These are phyloP conservation scores for Apomyelois bistriatella DNA, from an alignment of 2,888 invertebrate genomes.

Conservation along the genomic window DNA sequence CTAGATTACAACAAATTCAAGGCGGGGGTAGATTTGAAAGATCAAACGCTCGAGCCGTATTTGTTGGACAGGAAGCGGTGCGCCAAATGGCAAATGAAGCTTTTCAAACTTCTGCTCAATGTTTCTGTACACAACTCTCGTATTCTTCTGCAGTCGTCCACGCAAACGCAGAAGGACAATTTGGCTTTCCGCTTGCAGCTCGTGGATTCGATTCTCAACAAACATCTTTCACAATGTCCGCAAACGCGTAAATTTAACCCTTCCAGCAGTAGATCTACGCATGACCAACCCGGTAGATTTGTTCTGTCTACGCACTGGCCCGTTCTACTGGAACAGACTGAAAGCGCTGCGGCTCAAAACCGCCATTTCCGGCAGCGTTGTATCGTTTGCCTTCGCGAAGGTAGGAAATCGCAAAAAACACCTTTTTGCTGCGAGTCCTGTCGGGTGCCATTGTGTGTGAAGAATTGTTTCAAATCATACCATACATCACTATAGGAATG, in stretches of 20 bases:
- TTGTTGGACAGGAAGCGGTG: constrained; percentile 21
- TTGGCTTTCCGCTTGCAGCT: constrained; percentile 1
- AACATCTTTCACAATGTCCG: not conserved
- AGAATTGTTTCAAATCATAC: not conserved
- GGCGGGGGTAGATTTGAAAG: constrained; percentile 9
- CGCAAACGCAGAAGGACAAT: not conserved
- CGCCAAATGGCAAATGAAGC: constrained; percentile 22
- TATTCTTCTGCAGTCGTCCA: constrained; percentile 10
- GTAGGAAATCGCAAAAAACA: not conserved
- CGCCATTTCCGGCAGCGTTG: not conserved
- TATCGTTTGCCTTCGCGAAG: not conserved
- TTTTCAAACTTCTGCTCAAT: constrained; percentile 17
- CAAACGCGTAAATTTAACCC: not conserved
- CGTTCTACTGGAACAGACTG: not conserved
- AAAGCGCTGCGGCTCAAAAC: not conserved
- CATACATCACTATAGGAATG: too few species aligned
- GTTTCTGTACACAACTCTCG: constrained; percentile 8
- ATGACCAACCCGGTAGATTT: not conserved
- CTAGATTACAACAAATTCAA: constrained; percentile 11
- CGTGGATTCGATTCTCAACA: constrained; percentile 7
- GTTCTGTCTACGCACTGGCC: not conserved
- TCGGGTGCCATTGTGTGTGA: not conserved
- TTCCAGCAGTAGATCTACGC: not conserved
- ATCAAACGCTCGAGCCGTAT: constrained; percentile 19
- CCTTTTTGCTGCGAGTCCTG: not conserved